Evolutionary conservation across 2,888 invertebrate species (phyloP).

Genomic region (Apomyelois bistriatella): DNA sequence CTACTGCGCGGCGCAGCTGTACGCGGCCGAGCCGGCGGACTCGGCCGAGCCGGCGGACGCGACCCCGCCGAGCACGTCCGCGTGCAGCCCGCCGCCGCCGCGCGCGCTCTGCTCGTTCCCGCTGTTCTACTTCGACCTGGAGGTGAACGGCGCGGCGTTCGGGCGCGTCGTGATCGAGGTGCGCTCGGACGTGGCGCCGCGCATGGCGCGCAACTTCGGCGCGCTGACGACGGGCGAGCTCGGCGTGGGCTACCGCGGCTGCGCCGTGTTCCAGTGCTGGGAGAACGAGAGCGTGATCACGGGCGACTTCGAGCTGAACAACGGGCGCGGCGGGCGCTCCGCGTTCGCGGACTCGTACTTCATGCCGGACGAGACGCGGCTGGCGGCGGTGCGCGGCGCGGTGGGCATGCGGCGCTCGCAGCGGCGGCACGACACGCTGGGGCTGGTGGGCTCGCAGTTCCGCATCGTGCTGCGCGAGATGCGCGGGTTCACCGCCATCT

Average conservation of each 20-base stretch:
- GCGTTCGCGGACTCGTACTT: slow-evolving; percentile 89
- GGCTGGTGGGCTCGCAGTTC: slow-evolving; percentile 92
- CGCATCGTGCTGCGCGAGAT: slow-evolving; percentile 89
- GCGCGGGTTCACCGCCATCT: slow-evolving; percentile 90
- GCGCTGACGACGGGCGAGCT: slow-evolving; percentile 85
- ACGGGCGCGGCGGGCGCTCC: slow-evolving; percentile 88
- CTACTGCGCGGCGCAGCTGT: slow-evolving; percentile 87
- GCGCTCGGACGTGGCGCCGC: slow-evolving; percentile 87
- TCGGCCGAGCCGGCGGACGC: slow-evolving; percentile 46
- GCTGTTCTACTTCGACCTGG: slow-evolving; percentile 87
- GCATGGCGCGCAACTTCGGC: slow-evolving; percentile 90
- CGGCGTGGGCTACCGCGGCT: slow-evolving; percentile 89
- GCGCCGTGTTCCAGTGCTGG: slow-evolving; percentile 91
- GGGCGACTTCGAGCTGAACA: slow-evolving; percentile 90
- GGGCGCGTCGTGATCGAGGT: slow-evolving; percentile 89
- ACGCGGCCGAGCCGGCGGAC: slow-evolving; percentile 70
- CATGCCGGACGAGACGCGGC: slow-evolving; percentile 89
- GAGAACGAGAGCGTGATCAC: slow-evolving; percentile 90
- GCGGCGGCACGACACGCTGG: slow-evolving; percentile 88
- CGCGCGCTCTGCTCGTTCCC: slow-evolving; percentile 73
- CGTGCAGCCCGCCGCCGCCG: slow-evolving; percentile 4
- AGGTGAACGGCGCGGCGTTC: slow-evolving; percentile 84
- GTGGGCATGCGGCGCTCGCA: slow-evolving; percentile 91
- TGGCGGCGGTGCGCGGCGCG: slow-evolving; percentile 86
- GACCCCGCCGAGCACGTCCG: slow-evolving; percentile 48